Evolutionary conservation across 2,113 vertebrate genomes (phyloP), one percentile per base, ranked within the genome.

Genomic region (Siniperca knerii): DNA sequence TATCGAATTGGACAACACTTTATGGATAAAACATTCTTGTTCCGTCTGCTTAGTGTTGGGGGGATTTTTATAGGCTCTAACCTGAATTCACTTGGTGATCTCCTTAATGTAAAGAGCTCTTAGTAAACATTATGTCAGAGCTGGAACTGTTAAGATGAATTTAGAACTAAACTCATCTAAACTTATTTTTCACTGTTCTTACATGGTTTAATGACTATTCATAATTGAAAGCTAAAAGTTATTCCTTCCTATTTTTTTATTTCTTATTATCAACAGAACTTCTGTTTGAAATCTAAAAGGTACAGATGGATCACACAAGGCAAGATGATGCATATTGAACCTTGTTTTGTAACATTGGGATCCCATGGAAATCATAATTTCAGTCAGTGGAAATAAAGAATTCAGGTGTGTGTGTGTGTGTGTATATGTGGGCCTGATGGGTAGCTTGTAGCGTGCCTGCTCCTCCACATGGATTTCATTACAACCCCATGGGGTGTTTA

Each of bases 381-480:
- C 33, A 67, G 23, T 71, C 15, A 70, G 42, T 54, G 57, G 55
- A 82, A 46, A 65, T 67, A 1, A 61, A 66, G 44, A 35, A 57
- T 61, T 83, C 73, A 77, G 46, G 66, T 78, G 65, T 64, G 48
- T 37, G 35, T 71, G 48, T 64, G 48, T 37, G 35, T 71, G 48
- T 48, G 3, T 81, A 73, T 66, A 71, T 61, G 78, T 58, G 48
- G 65, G 74, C 44, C 48, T 82, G 61, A 62, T 54, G 84, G 82
- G 66, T 75, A 80, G 58, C 62, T 75, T 60, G 62, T 88, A 87
- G 83, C 82, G 57, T 82, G 89, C 83, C 89, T 91, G 70, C 69
- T 79, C 61, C 66, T 87, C 91, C 94, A 95, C 92, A 92, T 95
- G 94, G 90, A 90, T 87, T 93, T 94, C 89, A 92, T 96, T 95